These are phyloP conservation scores for Stichopus horrens DNA, from an alignment of 53 echinoderm and acorn worm species.

Conservation along the genomic window DNA sequence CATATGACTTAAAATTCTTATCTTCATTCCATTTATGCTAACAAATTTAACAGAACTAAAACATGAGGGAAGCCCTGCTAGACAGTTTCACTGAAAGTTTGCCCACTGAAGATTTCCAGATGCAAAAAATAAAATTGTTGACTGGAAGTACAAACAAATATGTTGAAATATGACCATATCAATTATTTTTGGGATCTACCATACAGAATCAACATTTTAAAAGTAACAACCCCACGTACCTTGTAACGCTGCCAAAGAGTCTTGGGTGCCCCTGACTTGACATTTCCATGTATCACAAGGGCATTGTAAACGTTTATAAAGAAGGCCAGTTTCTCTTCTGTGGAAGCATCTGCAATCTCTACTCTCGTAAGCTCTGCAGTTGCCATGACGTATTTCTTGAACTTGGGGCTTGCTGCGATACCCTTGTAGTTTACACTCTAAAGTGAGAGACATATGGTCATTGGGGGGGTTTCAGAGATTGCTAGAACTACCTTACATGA, in stretches of 20 bases:
- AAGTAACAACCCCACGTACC: slow-evolving; percentile 43
- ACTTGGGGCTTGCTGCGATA: slow-evolving; percentile 70
- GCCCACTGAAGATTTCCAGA: too few relatives aligned
- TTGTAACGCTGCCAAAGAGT: slow-evolving; percentile 97
- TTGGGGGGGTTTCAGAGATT: background rate
- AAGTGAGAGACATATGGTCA: too few relatives aligned
- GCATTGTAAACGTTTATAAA: slow-evolving; percentile 98
- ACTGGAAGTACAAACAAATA: too few relatives aligned
- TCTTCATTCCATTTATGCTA: too few relatives aligned
- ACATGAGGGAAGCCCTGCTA: too few relatives aligned
- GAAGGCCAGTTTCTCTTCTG: slow-evolving; percentile 94
- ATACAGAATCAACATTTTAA: too few relatives aligned
- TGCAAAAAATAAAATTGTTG: too few relatives aligned
- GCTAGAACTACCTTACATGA: background rate
- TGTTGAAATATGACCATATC: too few relatives aligned
- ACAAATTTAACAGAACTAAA: too few relatives aligned
- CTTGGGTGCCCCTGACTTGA: slow-evolving; percentile 72
- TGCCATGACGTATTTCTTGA: slow-evolving; percentile 69
- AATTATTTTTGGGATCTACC: too few relatives aligned
- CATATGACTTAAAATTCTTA: too few relatives aligned
- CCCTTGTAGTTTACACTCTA: slow-evolving; percentile 95
- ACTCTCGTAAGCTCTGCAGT: slow-evolving; percentile 81
- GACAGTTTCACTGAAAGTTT: too few relatives aligned
- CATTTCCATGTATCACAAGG: slow-evolving; percentile 93
- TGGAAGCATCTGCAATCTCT: slow-evolving; percentile 58